Base-by-base conservation (phyloP, 2,797 vertebrate species). In the Channallabes apus region DNA sequence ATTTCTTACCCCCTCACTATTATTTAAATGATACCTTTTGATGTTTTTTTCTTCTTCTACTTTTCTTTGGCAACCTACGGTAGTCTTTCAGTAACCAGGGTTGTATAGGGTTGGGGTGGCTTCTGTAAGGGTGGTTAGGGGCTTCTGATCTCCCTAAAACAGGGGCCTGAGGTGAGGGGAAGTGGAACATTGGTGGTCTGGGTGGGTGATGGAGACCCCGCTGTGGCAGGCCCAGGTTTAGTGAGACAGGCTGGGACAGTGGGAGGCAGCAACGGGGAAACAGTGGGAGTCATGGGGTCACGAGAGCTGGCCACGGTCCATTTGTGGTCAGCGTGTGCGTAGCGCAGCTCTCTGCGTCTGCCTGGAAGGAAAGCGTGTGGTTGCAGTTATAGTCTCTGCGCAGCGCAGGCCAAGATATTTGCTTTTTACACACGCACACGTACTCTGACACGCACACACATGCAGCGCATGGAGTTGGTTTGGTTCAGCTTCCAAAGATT, bases 321-420 rank as follows among this genome's bases (percentile, higher is more conserved):
- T 91, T 89, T 87, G 84, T 86, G 85, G 89, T 91, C 82, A 88
- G 86, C 38, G 82, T 65, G 82, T 83, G 71, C 78, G 73, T 79
- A 59, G 75, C 3, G 27, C 41, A 69, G 35, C 41, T 59, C 78
- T 32, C 87, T 84, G 90, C 90, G 46, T 89, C 86, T 90, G 87
- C 87, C 85, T 88, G 88, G 89, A 91, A 92, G 90, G 89, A 92
- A 92, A 85, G 85, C 77, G 89, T 91, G 88, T 58, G 88, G 87
- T 91, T 89, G 88, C 24, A 86, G 89, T 84, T 92, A 84, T 86
- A 90, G 20, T 76, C 14, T 73, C 62, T 80, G 58, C 75, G 38
- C 79, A 89, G 22, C 79, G 76, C 73, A 76, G 87, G 83, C 87
- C 86, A 82, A 80, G 85, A 87, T 88, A 88, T 85, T 64, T 83